Evolutionary conservation across 2,797 vertebrate species (phyloP), one percentile per base, ranked within the genome.

Genomic region (Hyperoplus immaculatus): DNA sequence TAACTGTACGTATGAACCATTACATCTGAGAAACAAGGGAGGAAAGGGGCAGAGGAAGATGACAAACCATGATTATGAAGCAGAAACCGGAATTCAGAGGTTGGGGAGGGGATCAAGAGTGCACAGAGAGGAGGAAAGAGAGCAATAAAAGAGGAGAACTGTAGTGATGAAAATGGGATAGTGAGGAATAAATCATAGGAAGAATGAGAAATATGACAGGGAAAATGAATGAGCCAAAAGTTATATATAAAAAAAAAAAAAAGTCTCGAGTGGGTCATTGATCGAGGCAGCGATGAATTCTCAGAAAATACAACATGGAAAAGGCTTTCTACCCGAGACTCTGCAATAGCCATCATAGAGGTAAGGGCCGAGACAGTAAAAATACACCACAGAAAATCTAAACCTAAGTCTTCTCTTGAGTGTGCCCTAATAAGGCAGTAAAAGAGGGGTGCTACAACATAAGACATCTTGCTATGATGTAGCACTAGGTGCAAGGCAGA

Each of bases 71-170:
- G 69, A 75, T 63, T 55, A 69, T 77, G 56, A 86, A 50, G 51
- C 70, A 75, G 69, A 65, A 83, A 85, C 64, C 18, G 46, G 42
- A 36, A 60, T 41, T 74, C 47, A 16, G 61, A 80, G 60, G 64
- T 59, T 46, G 51, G 42, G 60, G 13, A n/a, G 47, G 70, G 54
- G 54, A 93, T 94, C 77, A 38, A 54, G 54, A 51, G 60, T 72
- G 63, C 13, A 60, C 29, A 7, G 59, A 51, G 14, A 70, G 9
- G 41, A 78, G 29, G 6, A 61, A 61, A 81, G 84, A 87, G 91
- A 90, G 75, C 54, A 70, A 62, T 65, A 75, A 59, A 64, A 56
- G 38, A 69, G 36, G n/a, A 77, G 67, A 80, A 69, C 14, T 67
- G 53, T 41, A n/a, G 60, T 72, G 56, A 80, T 67, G 75, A 78